Evolutionary conservation across 2,797 vertebrate species (phyloP), one percentile per base, ranked within the genome.

Genomic region (Pogonophryne albipinna): DNA sequence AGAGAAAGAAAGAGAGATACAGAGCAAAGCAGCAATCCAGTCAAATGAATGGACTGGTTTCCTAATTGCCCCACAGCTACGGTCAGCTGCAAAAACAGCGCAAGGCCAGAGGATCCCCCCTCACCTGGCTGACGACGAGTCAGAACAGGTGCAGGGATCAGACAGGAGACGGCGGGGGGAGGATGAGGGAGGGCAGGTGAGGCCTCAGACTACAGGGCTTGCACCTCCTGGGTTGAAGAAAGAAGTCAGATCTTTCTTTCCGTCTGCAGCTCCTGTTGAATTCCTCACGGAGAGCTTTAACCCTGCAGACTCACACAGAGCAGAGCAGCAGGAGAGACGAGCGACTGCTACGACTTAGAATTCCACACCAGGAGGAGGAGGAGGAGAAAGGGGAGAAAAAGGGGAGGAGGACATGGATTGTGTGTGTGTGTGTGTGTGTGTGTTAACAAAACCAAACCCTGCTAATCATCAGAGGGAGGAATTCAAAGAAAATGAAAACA

Each of bases 51-150:
- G 82, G 87, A 82, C 85, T 62, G 78, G 53, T 57, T 20, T 75
- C 59, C 68, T 86, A 85, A 87, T 83, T 80, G 80, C 88, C 90
- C 86, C 41, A 52, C 64, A 85, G 84, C 81, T 74, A 16, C 2
- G 86, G 92, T 93, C 91, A 92, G 89, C 91, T 93, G 90, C 87
- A 85, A 90, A 74, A 90, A 89, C 85, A 89, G 45, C 1, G 5
- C 31, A 61, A 72, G 72, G 65, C 79, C 72, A 13, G 50, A 89
- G 84, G 84, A 88, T 87, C 70, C 85, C 53, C 71, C 85, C 53
- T 92, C 86, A 93, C 91, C 91, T 93, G 91, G 77, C 56, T 17
- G 23, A 27, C 23, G 78, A 89, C 90, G 79, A 89, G 92, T 93
- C 85, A 79, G n/a, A 74, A 93, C 92, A 93, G 92, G 91, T 93